Evolutionary conservation across 2,797 vertebrate genomes (phyloP).

Genomic region (Lophotriccus pileatus): DNA sequence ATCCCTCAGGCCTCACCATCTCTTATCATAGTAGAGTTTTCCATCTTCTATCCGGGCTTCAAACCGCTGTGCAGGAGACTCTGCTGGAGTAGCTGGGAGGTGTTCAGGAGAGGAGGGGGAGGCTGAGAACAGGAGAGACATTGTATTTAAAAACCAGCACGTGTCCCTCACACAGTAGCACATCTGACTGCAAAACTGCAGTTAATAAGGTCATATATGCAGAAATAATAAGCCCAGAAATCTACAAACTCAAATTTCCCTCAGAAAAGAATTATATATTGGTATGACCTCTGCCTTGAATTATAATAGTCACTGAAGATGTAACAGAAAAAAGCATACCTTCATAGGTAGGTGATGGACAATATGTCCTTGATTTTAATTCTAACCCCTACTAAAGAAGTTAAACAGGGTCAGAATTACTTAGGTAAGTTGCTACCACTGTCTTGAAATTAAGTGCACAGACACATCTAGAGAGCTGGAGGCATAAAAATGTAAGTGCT

Average conservation of each 20-base stretch:
- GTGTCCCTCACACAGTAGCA: background rate
- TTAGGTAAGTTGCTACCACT: background rate
- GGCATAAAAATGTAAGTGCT: fast-evolving
- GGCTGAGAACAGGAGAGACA: slow-evolving; percentile 72
- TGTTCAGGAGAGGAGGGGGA: slow-evolving; percentile 94
- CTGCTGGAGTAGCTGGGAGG: slow-evolving; percentile 86
- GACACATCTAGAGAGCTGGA: background rate
- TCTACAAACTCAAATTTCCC: background rate
- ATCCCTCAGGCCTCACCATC: slow-evolving; percentile 82
- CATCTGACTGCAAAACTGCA: background rate
- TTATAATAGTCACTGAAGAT: background rate
- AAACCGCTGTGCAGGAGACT: slow-evolving; percentile 89
- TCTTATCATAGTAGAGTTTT: slow-evolving; percentile 98
- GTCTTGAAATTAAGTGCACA: background rate
- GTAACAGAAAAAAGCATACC: background rate
- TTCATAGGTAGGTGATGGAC: background rate
- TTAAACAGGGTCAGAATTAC: background rate
- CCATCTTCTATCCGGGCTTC: slow-evolving; percentile 98
- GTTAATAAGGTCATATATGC: background rate
- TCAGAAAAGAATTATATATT: background rate
- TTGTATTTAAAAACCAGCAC: background rate
- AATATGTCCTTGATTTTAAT: background rate
- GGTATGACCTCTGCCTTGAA: background rate
- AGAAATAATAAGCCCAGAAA: background rate
- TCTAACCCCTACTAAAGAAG: background rate